phyloP scores from a whole-genome alignment of 2,113 vertebrate species.

The Psettodes erumei region DNA sequence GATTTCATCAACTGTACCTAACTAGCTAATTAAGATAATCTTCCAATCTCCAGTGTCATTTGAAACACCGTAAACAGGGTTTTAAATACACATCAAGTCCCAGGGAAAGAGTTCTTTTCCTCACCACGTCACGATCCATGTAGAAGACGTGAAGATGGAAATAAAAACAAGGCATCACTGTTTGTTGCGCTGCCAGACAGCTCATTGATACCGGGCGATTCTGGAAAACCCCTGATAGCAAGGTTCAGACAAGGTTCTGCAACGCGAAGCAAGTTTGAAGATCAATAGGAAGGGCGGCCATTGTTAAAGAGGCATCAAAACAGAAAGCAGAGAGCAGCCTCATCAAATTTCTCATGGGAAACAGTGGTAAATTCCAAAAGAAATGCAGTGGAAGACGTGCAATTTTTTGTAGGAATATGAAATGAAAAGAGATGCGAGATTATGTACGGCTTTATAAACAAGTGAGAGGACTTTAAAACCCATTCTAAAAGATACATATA shows the following conservation, averaged over 20 bases:
- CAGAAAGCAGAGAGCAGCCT: background rate
- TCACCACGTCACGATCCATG: too few relatives aligned
- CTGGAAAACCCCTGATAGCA: background rate
- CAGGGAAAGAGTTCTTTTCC: too few relatives aligned
- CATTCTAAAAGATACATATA: background rate
- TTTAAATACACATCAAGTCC: too few relatives aligned
- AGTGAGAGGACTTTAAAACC: background rate
- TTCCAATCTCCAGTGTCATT: too few relatives aligned
- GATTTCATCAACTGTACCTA: too few relatives aligned
- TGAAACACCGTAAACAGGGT: too few relatives aligned
- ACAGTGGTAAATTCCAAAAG: background rate
- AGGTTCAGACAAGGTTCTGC: background rate
- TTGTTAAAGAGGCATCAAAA: background rate
- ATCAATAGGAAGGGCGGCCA: background rate
- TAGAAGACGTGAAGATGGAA: too few relatives aligned
- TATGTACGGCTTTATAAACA: background rate
- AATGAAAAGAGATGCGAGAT: background rate
- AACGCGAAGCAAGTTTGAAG: background rate
- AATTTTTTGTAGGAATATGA: background rate
- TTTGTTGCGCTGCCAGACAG: too few relatives aligned
- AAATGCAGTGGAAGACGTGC: background rate
- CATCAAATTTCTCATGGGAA: background rate
- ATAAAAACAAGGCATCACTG: too few relatives aligned
- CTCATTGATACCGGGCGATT: background rate
- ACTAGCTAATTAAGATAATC: too few relatives aligned